Evolutionary conservation across 2,888 invertebrate species (phyloP).

Genomic region (Metacarcinus magister): DNA sequence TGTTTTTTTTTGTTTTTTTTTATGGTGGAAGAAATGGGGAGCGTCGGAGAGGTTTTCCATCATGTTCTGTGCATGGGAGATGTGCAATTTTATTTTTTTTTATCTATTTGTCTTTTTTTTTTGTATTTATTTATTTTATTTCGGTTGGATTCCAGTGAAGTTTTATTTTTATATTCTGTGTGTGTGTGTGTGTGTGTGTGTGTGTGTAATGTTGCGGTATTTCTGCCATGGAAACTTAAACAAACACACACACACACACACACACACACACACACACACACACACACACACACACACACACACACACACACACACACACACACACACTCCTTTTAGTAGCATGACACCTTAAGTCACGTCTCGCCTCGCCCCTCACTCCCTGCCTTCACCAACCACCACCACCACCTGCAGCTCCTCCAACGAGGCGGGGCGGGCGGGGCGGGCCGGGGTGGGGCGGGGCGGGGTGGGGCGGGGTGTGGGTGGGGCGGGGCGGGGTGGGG

Average conservation of each 20-base stretch:
- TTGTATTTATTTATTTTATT: too few species aligned
- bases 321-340: background rate
- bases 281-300: constrained; percentile 26
- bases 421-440: background rate
- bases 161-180: too few species aligned
- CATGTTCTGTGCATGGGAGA: too few species aligned
- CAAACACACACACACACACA: background rate
- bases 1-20: too few species aligned
- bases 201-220: background rate
- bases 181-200: too few species aligned
- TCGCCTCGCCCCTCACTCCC: background rate
- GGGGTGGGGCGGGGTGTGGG: background rate
- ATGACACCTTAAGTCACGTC: background rate
- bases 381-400: background rate
- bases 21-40: too few species aligned
- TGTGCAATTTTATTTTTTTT: too few species aligned
- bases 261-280: constrained; percentile 13
- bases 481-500: background rate
- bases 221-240: background rate
- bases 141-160: too few species aligned
- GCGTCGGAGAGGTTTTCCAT: too few species aligned
- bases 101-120: too few species aligned
- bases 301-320: constrained; percentile 26
- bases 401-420: background rate
- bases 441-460: background rate